Conservation (phyloP, 2,888 invertebrate genomes). For the Caenorhabditis sinica region DNA sequence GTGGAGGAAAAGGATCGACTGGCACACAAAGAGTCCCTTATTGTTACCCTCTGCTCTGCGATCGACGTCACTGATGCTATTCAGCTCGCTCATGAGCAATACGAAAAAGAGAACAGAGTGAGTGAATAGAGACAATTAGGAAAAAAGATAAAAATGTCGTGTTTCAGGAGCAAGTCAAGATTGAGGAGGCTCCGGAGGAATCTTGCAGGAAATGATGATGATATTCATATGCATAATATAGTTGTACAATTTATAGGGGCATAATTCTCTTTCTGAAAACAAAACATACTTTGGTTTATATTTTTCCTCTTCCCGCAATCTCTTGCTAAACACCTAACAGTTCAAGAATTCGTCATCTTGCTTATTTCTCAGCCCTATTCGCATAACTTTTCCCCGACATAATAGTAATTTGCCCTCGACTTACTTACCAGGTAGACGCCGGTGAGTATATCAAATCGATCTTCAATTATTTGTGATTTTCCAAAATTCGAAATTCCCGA, state of each 20-base stretch:
- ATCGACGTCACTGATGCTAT: slow-evolving; percentile 70
- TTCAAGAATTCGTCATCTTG: neutral
- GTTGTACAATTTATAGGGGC: slow-evolving; percentile 24
- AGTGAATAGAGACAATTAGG: slow-evolving; percentile 12
- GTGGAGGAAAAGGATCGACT: slow-evolving; percentile 57
- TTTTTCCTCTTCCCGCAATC: neutral
- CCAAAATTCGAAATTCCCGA: slow-evolving; percentile 39
- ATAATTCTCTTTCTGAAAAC: slow-evolving; percentile 33
- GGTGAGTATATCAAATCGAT: slow-evolving; percentile 65
- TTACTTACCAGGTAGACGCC: slow-evolving; percentile 31
- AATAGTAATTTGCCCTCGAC: slow-evolving; percentile 9
- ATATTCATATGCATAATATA: neutral
- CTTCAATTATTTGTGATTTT: slow-evolving; percentile 56
- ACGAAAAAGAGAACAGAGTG: slow-evolving; percentile 60
- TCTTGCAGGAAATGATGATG: slow-evolving; percentile 13
- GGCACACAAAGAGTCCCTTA: slow-evolving; percentile 61
- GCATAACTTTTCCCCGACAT: slow-evolving; percentile 17
- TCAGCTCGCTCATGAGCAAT: slow-evolving; percentile 63
- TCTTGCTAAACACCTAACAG: no score
- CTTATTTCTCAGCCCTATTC: no score
- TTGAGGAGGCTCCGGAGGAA: slow-evolving; percentile 48
- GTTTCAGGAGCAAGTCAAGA: slow-evolving; percentile 54
- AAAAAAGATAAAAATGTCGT: neutral
- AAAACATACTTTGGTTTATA: neutral
- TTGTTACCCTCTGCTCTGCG: slow-evolving; percentile 63